These are phyloP conservation scores for Watsonalla binaria DNA, from an alignment of 2,888 invertebrate genomes.

Conservation along the genomic window DNA sequence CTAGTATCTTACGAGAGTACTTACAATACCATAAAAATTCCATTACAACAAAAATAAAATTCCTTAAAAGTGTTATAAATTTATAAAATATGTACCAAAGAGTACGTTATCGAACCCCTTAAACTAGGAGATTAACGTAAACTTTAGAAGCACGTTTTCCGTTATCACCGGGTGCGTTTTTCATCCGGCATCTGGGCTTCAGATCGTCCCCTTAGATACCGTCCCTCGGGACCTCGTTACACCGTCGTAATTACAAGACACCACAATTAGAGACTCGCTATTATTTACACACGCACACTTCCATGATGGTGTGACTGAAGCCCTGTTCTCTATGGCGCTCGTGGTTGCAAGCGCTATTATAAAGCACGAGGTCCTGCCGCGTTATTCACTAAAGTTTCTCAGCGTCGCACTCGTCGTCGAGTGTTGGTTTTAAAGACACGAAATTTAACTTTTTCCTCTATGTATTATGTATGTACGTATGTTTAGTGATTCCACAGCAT, in stretches of 20 bases:
- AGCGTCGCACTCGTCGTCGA: too few relatives aligned
- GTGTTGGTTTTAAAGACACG: too few relatives aligned
- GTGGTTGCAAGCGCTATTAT: too few relatives aligned
- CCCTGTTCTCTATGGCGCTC: not conserved
- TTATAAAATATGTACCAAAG: not conserved
- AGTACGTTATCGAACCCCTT: not conserved
- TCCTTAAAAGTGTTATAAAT: not conserved
- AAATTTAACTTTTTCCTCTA: too few relatives aligned
- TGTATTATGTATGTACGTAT: too few relatives aligned
- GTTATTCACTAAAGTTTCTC: too few relatives aligned
- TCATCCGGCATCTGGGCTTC: constrained; percentile 42
- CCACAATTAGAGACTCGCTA: constrained; percentile 55
- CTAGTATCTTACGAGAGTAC: too few relatives aligned
- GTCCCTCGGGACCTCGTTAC: constrained; percentile 64
- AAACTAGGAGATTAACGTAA: not conserved
- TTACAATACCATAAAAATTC: too few relatives aligned
- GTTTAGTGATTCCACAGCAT: too few relatives aligned
- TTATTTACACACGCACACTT: constrained; percentile 44
- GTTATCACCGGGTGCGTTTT: constrained; percentile 42
- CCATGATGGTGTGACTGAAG: constrained; percentile 32
- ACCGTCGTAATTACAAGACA: constrained; percentile 63
- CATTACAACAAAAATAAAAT: not conserved
- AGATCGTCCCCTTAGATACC: constrained; percentile 21
- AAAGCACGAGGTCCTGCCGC: too few relatives aligned
- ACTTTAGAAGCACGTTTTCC: not conserved